Base-by-base conservation (phyloP, 2,888 invertebrate genomes). In the Metacarcinus magister region DNA sequence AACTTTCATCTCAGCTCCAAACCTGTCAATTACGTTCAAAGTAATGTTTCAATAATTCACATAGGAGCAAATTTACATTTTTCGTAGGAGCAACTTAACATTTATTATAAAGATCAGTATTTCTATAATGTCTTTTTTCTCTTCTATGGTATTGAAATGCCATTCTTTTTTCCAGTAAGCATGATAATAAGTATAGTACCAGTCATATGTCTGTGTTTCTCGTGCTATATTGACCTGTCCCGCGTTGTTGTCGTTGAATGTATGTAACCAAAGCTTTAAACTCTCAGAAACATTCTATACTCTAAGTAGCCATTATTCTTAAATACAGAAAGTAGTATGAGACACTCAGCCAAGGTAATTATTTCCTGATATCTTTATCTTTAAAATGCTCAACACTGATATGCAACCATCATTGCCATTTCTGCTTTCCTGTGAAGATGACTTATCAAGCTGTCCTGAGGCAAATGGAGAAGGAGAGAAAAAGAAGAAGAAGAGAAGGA, bases 401-500 rank as follows among this genome's bases (percentile, higher is more conserved):
- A 54, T 48, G 23, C 32, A 10, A 2, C 91, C 95, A 28, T 46
- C 46, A 87, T 90, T 43, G 39, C 8, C n/a, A 23, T 28, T 82
- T 91, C 39, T 19, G 3, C 39, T 89, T 90, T 67, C 75, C 96
- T 60, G 44, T 93, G 96, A 96, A 96, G 96, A 94, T 67, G 96
- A 96, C 95, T 93, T 95, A 82, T 96, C 95, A 39, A 93, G 95
- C 39, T 96, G 96, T 93, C 67, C 82, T 16, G 89, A 87, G 32
- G 46, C 92, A 89, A 82, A 90, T 28, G 89, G n/a, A 19, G 95
- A 95, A 75, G 48, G 43, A 10, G 96, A 96, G 90, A 96, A 96
- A 96, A 96, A 96, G 96, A 96, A 96, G 96, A 96, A 96, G 93
- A 96, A 93, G 95, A 96, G 46, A 87, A 48, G 32, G 39, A 39